Base-by-base conservation (phyloP, 1,140 invertebrate species). In the Bombus terrestris region DNA sequence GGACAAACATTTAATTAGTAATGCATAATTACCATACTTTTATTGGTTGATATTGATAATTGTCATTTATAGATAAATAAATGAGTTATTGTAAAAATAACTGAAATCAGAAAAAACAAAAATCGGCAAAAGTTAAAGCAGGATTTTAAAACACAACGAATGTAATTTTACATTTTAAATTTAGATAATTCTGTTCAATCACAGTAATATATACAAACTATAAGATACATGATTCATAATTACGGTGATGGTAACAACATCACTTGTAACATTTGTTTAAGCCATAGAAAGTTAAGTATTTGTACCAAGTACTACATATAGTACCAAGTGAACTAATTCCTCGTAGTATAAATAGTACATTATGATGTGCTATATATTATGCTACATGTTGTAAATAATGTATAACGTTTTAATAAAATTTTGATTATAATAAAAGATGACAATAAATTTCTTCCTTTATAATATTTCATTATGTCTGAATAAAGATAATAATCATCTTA, bases 381-480 rank as follows among this genome's bases (percentile, higher is more conserved):
- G 53, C 86, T 88, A 74, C 74, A 90, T 85, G 87, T 91, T 94
- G 94, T 95, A 95, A 94, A 95, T 95, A 95, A 94, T 94, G 94
- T 93, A 92, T 94, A 93, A 94, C 88, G 91, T 94, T 93, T 94
- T 93, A 94, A 94, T 94, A 94, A 94, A 95, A 93, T 90, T 88
- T 93, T 93, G 90, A 90, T 85, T 87, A 90, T 64, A 83, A 81
- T 81, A 89, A 88, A 88, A 62, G 25, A 4, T 22, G 3, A 12
- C 18, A 59, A 77, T 59, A 62, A 62, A 62, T 62, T 28, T 12
- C 32, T 28, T 69, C 15, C 22, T 10, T 37, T 53, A 3, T 72
- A 41, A 72, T n/a, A 15, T 13, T 72, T 0, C 35, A 72, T 28
- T 68, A 5, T 68, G 4, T 64, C n/a, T 32, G 62, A 64, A 64